Conservation (phyloP, 1,140 invertebrate species). For the Diplogasteroides magnus region DNA sequence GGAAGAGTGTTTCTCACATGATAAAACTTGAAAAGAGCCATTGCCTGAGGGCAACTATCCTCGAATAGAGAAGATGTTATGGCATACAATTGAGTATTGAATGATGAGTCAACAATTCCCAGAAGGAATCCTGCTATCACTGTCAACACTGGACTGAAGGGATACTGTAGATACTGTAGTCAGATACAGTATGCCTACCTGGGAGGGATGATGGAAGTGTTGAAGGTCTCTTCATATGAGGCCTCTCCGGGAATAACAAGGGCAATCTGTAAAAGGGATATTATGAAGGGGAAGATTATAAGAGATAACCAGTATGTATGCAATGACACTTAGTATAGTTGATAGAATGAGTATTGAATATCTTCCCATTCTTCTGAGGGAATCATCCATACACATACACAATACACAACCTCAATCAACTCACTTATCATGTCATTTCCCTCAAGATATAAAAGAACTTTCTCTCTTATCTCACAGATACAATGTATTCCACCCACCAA, state of each 20-base stretch:
- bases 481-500: not conserved
- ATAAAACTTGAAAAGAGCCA: not conserved
- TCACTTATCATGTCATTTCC: too few relatives aligned
- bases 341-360: too few relatives aligned
- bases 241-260: not conserved
- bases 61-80: not conserved
- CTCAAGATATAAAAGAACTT: not conserved
- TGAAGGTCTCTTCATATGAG: not conserved
- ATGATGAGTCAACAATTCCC: not conserved
- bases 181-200: not conserved
- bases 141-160: not conserved
- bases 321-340: too few relatives aligned
- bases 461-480: not conserved
- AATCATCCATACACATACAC: too few relatives aligned
- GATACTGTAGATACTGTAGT: too few relatives aligned
- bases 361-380: too few relatives aligned
- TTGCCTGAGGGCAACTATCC: not conserved
- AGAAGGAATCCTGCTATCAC: not conserved
- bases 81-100: not conserved
- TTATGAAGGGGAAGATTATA: too few relatives aligned
- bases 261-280: not conserved
- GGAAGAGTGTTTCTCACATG: too few relatives aligned
- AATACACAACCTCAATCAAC: too few relatives aligned
- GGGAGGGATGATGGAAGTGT: not conserved
- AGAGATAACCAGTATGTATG: too few relatives aligned